phyloP scores from a whole-genome alignment of 2,888 invertebrate species.

The Rosalia funebris region DNA sequence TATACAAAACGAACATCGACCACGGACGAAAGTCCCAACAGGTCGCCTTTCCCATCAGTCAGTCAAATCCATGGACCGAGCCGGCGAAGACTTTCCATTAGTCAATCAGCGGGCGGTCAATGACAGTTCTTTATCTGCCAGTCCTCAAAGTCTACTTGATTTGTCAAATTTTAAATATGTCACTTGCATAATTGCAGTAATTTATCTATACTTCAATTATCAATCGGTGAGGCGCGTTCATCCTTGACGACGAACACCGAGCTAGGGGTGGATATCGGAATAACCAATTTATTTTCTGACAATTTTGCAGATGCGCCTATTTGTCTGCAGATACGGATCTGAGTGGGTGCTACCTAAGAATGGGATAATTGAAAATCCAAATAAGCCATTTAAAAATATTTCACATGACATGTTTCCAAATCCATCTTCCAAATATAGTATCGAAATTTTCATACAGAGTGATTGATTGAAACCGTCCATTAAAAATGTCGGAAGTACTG shows the following conservation, averaged over 20 bases:
- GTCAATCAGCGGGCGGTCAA: constrained; percentile 54
- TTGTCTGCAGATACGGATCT: constrained; percentile 9
- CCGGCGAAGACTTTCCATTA: constrained; percentile 47
- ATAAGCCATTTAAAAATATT: no score
- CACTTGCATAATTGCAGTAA: constrained; percentile 48
- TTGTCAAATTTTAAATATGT: constrained; percentile 53
- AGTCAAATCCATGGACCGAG: constrained; percentile 41
- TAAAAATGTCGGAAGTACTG: no score
- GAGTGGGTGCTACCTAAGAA: no score
- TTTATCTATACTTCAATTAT: constrained; percentile 47
- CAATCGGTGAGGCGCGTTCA: constrained; percentile 27
- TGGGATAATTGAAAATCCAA: no score
- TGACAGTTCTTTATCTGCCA: constrained; percentile 52
- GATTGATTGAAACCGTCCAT: no score
- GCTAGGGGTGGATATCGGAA: constrained; percentile 6
- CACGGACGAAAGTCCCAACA: neutral
- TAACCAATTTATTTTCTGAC: constrained; percentile 22
- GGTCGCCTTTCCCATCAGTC: constrained; percentile 44
- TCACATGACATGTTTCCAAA: no score
- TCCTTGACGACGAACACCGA: neutral
- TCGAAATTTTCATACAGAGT: no score
- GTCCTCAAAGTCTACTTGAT: constrained; percentile 45
- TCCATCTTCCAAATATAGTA: no score
- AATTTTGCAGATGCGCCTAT: constrained; percentile 9
- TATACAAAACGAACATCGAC: neutral